These are phyloP conservation scores for Trichomalopsis sarcophagae DNA, from an alignment of 1,140 invertebrate genomes.

Conservation along the genomic window DNA sequence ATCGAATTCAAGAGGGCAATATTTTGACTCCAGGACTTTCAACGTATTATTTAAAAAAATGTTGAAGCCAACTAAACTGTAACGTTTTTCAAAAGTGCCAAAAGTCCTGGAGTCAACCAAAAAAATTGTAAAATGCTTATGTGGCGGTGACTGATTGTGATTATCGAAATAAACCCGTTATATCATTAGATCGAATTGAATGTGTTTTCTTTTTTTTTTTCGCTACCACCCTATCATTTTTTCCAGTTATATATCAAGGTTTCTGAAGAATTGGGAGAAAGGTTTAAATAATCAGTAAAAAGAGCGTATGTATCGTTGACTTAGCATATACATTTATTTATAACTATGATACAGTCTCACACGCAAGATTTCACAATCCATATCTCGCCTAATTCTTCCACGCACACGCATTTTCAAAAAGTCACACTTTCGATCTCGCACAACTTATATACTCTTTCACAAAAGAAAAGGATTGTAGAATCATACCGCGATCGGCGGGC, in stretches of 20 bases:
- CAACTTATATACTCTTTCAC: constrained; percentile 52
- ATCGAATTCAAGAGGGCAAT: too few relatives aligned
- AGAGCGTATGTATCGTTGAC: constrained; percentile 48
- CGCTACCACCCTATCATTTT: not conserved
- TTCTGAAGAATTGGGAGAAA: too few relatives aligned
- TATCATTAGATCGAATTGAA: not conserved
- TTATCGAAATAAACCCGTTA: not conserved
- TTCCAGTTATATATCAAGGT: too few relatives aligned
- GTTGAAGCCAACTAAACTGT: not conserved
- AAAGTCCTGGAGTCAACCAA: not conserved
- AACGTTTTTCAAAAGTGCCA: not conserved
- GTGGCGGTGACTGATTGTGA: not conserved
- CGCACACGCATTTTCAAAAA: constrained; percentile 56
- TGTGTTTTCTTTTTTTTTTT: not conserved
- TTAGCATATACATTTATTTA: constrained; percentile 73
- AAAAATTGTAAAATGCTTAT: constrained; percentile 1
- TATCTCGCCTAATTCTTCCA: constrained; percentile 56
- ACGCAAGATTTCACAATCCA: constrained; percentile 66
- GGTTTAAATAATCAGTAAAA: not conserved
- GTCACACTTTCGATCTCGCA: constrained; percentile 36
- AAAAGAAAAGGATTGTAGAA: constrained; percentile 56
- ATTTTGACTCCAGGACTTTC: not conserved
- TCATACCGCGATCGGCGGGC: constrained; percentile 60
- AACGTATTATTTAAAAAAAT: not conserved
- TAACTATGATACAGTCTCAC: constrained; percentile 72